Base-by-base conservation (phyloP, 2,113 vertebrate species). In the Lota lota region DNA sequence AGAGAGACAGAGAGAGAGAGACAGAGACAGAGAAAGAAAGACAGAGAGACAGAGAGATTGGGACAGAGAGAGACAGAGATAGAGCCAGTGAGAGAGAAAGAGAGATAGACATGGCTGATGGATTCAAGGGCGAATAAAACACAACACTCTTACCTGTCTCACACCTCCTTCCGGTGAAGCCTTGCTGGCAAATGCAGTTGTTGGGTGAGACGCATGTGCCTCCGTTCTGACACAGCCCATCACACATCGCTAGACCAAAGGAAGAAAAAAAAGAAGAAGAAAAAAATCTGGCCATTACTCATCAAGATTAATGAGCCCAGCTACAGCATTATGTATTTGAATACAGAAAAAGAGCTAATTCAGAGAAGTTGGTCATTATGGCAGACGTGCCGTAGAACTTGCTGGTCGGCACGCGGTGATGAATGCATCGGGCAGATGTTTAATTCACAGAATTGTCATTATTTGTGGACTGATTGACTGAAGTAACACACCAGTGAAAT, bases 91-190 rank as follows among this genome's bases (percentile, higher is more conserved):
- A 56, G 22, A 33, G 33, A 24, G 61, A 24, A 67, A 54, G n/a
- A 1, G 19, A 66, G 66, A 36, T 36, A 7, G 65, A 71, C 64
- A 12, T 21, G 8, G 1, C 10, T 10, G 12, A 47, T 10, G 40
- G 40, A 10, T 47, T 47, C 40, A 10, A 47, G 40, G 40, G 40
- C 6, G 40, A 47, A 47, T 47, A 47, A 47, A 63, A 40, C 6
- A 28, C 50, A 15, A 1, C 11, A 59, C n/a, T 76, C 93, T 93
- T 92, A 99, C 97, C 97, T 72, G 93, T 95, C 87, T 99, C 97
- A 75, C 97, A 99, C 81, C 92, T 94, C 86, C 90, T 91, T 15
- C 97, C 97, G 0, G 95, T 98, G 83, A 99, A 99, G 70, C 97
- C 97, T 81, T 96, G 95, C 56, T 95, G 94, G 85, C 97, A 99